Conservation (phyloP, 2,113 vertebrate species). For the Cynopterus brachyotis region DNA sequence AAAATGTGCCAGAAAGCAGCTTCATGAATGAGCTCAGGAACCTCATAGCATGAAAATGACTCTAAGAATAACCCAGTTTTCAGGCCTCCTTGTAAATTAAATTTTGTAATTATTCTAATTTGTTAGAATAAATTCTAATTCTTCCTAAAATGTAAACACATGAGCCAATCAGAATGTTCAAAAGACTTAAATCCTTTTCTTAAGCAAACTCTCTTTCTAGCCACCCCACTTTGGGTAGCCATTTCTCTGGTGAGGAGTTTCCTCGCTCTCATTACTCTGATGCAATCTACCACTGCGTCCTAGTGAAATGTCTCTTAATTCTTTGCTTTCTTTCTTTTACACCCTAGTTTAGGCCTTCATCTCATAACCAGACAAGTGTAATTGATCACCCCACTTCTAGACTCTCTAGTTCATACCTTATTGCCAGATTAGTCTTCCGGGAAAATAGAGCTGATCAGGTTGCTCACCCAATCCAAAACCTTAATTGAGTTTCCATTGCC, state of each 20-base stretch:
- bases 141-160: not conserved
- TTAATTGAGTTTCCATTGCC: not conserved
- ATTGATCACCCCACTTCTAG: not conserved
- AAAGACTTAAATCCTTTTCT: not conserved
- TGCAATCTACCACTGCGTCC: not conserved
- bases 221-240: rapidly evolving
- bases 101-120: constrained; percentile 35
- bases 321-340: not conserved
- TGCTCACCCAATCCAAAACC: not conserved
- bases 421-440: not conserved
- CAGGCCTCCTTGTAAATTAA: not conserved
- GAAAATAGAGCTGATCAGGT: not conserved
- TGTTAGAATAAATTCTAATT: not conserved
- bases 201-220: not conserved
- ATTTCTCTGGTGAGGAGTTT: not conserved
- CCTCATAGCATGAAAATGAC: not conserved
- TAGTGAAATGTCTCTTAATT: not conserved
- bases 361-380: not conserved
- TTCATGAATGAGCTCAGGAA: constrained; percentile 3
- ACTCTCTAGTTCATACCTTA: not conserved
- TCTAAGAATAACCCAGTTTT: not conserved
- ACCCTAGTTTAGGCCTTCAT: not conserved
- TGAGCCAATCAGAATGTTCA: not conserved
- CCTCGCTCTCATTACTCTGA: not conserved
- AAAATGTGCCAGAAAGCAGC: not conserved